A percentile compares a stretch with the other conserved stretches of the same genome.
Conservation (phyloP, 2,797 vertebrate species). For the Sardinella longiceps region DNA sequence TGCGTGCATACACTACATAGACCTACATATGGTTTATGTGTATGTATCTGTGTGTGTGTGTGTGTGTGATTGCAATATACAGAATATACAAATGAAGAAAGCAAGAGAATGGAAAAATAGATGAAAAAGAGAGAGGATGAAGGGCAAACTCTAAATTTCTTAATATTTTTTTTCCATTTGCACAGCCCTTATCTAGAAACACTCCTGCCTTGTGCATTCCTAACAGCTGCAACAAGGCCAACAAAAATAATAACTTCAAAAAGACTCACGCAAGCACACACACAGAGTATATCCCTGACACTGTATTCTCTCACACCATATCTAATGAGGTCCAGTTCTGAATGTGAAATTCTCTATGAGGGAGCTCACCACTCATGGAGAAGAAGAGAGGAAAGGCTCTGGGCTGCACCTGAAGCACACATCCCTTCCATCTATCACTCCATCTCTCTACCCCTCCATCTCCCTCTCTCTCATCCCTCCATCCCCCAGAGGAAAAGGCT, state of each 20-base stretch:
- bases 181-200: too few species aligned
- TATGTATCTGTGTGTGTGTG: not conserved
- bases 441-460: not conserved
- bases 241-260: not conserved
- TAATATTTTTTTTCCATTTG: too few species aligned
- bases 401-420: not conserved
- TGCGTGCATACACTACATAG: not conserved
- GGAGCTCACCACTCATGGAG: not conserved
- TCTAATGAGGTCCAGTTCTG: not conserved
- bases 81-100: too few species aligned
- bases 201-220: not conserved
- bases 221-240: not conserved
- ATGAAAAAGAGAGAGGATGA: too few species aligned
- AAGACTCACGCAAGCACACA: not conserved
- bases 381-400: not conserved
- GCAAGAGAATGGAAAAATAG: too few species aligned
- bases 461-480: not conserved
- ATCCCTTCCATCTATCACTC: not conserved
- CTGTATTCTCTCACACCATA: slow-evolving; percentile 5
- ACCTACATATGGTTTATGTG: too few species aligned
- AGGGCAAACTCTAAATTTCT: too few species aligned
- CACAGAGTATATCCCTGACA: not conserved
- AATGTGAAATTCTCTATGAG: slow-evolving; percentile 1
- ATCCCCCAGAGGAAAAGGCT: not conserved
- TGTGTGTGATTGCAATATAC: too few species aligned